Conservation (phyloP, 2,797 vertebrate species). For the Oryzias dopingdopingensis region DNA sequence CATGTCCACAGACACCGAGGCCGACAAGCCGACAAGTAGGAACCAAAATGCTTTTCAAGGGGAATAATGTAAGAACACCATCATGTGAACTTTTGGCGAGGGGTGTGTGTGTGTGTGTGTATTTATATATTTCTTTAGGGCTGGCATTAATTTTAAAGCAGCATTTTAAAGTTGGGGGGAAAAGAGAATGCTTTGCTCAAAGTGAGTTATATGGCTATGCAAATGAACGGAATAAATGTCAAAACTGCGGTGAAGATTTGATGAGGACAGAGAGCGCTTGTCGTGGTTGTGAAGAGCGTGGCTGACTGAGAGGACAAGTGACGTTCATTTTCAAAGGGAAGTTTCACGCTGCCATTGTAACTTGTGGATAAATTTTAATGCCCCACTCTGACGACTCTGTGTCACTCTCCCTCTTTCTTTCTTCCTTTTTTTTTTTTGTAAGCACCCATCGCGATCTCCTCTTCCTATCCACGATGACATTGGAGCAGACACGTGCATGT, state of each 20-base stretch:
- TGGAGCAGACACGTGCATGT: constrained; percentile 84
- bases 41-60: constrained; percentile 80
- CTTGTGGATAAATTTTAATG: constrained; percentile 95
- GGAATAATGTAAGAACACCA: constrained; percentile 79
- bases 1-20: constrained; percentile 45
- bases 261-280: constrained; percentile 80
- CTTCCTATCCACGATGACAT: constrained; percentile 81
- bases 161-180: constrained; percentile 66
- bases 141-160: constrained; percentile 72
- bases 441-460: constrained; percentile 76
- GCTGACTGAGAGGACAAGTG: constrained; percentile 72
- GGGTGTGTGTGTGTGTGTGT: constrained; percentile 16
- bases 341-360: constrained; percentile 85
- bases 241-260: constrained; percentile 80
- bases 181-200: constrained; percentile 58
- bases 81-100: constrained; percentile 65
- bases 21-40: constrained; percentile 60
- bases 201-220: constrained; percentile 66
- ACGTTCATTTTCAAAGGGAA: constrained; percentile 82
- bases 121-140: constrained; percentile 73
- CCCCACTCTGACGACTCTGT: constrained; percentile 85
- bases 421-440: constrained; percentile 46
- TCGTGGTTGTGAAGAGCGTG: constrained; percentile 64
- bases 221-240: constrained; percentile 74
- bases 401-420: constrained; percentile 77